Conservation (phyloP, 2,888 invertebrate genomes). For the Pachycephus smyrnensis region DNA sequence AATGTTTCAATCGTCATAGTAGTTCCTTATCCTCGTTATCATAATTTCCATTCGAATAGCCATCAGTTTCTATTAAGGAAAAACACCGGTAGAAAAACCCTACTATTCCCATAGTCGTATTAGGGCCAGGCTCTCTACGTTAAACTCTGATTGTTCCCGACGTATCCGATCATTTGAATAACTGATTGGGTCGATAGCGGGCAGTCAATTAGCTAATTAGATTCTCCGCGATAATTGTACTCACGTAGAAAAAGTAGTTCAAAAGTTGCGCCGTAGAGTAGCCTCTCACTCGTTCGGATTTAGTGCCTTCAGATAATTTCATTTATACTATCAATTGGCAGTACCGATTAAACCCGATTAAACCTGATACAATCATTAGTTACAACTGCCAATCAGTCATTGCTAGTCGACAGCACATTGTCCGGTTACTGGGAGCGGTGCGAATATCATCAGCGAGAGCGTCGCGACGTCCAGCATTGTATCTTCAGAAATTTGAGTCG, state of each 20-base stretch:
- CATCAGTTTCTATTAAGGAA: not conserved
- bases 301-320: not conserved
- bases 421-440: not conserved
- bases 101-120: not conserved
- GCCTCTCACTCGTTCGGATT: not conserved
- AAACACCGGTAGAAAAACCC: not conserved
- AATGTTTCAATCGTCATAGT: not conserved
- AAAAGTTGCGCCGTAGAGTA: not conserved
- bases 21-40: not conserved
- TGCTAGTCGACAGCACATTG: not conserved
- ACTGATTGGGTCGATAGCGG: constrained; percentile 1
- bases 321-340: not conserved
- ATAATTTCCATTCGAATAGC: not conserved
- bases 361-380: not conserved
- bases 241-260: not conserved
- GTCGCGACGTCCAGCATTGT: not conserved
- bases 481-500: not conserved
- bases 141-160: not conserved
- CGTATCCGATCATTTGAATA: not conserved
- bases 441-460: not conserved
- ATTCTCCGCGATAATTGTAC: not conserved
- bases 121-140: not conserved
- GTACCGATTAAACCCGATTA: not conserved
- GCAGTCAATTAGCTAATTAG: constrained; percentile 8
- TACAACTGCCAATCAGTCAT: not conserved